Percentiles rank a stretch among this genome's conserved stretches.
Evolutionary conservation across 2,113 vertebrate species (phyloP).

Genomic region (Bubo bubo): DNA sequence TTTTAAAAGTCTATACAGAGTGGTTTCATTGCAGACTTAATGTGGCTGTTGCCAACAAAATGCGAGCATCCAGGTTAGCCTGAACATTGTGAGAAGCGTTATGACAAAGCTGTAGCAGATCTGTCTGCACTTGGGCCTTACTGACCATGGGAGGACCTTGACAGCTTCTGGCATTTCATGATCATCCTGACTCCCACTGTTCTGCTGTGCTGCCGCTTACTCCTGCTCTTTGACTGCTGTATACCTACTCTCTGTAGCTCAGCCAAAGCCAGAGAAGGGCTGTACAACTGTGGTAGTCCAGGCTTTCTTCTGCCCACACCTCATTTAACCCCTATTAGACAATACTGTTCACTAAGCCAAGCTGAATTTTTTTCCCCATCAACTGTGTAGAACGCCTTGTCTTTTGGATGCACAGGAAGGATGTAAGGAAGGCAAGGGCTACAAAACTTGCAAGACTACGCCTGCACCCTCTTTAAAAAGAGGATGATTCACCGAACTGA

Average conservation of each 20-base stretch:
- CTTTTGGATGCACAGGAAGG: neutral
- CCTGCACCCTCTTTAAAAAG: neutral
- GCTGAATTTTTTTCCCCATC: neutral
- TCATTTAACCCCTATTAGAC: neutral
- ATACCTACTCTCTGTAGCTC: neutral
- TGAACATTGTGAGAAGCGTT: neutral
- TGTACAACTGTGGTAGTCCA: neutral
- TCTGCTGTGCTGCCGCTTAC: neutral
- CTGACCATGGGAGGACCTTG: accelerated
- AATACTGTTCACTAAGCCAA: neutral
- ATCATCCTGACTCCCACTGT: neutral
- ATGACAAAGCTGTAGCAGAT: neutral
- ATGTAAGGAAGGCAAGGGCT: neutral
- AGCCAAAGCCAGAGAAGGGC: neutral
- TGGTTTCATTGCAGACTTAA: neutral
- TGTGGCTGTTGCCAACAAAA: neutral
- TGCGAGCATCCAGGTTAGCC: neutral
- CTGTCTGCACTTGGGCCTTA: neutral
- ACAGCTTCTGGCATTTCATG: neutral
- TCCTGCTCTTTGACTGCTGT: neutral
- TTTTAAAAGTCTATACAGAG: neutral
- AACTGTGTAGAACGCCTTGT: neutral
- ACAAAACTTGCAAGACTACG: neutral
- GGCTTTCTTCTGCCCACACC: neutral
- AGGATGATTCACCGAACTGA: neutral